Percentiles rank a stretch among this genome's conserved stretches.
phyloP scores from a whole-genome alignment of 1,140 invertebrate species.

The Habropoda laboriosa region DNA sequence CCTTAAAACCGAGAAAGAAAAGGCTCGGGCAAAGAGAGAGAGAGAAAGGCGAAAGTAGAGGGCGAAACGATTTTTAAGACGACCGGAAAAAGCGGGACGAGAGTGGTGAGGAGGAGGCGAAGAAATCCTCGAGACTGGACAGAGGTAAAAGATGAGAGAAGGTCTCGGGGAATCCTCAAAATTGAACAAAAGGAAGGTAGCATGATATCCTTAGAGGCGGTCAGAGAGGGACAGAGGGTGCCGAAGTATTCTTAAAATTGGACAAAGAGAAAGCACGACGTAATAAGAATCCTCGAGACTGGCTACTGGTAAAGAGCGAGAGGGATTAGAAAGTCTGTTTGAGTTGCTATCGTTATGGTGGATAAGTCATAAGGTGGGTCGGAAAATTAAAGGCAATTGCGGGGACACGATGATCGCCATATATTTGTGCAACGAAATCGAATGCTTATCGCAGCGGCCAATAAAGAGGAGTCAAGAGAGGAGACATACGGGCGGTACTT shows the following conservation, averaged over 20 bases:
- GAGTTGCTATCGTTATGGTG: background rate
- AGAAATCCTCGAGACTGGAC: slow-evolving; percentile 33
- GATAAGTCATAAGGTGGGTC: background rate
- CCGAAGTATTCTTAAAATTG: slow-evolving; percentile 38
- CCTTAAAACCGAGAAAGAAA: background rate
- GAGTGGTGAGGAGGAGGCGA: background rate
- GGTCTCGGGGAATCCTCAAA: slow-evolving; percentile 27
- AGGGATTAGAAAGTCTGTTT: background rate
- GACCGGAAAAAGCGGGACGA: background rate
- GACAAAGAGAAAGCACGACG: background rate
- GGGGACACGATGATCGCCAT: background rate
- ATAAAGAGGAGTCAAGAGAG: background rate
- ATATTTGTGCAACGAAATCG: slow-evolving; percentile 6
- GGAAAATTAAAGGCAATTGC: slow-evolving; percentile 5
- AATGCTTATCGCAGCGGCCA: slow-evolving; percentile 2
- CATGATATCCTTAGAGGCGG: background rate
- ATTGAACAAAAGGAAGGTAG: slow-evolving; percentile 28
- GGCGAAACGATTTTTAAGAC: too few relatives aligned
- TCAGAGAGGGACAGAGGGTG: background rate
- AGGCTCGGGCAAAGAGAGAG: background rate
- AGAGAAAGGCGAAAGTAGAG: background rate
- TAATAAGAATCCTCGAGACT: slow-evolving; percentile 25
- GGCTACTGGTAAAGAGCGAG: background rate
- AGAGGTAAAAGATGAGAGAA: slow-evolving; percentile 30
- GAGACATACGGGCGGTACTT: background rate